Evolutionary conservation across 23 tunicate genomes (phyloP).

Genomic region (Trididemnum clinides): DNA sequence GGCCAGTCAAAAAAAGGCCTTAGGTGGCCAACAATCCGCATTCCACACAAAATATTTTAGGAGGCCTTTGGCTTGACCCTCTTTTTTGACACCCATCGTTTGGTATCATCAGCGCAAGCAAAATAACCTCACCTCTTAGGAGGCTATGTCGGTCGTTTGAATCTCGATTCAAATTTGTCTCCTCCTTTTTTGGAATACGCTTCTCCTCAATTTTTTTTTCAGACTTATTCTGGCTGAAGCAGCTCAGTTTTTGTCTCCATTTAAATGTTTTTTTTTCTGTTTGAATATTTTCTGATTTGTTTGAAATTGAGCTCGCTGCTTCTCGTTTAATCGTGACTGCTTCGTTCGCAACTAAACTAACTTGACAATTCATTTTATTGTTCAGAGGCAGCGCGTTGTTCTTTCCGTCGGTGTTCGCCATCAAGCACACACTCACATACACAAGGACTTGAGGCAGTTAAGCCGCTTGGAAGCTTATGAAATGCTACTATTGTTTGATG

Average conservation of each 20-base stretch:
- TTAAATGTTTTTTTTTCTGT: neutral
- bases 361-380: too few species aligned
- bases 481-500: neutral
- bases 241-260: conserved; percentile 10
- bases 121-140: neutral
- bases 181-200: neutral
- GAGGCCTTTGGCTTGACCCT: too few species aligned
- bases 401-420: neutral
- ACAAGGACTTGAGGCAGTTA: neutral
- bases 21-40: too few species aligned
- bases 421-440: neutral
- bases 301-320: neutral
- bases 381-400: too few species aligned
- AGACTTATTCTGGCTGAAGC: neutral
- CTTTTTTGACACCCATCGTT: too few species aligned
- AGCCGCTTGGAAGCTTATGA: neutral
- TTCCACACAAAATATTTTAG: too few species aligned
- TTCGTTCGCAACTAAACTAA: too few species aligned
- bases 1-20: too few species aligned
- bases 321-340: neutral
- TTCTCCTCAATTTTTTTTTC: neutral
- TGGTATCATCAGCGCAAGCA: neutral
- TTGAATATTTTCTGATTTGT: neutral
- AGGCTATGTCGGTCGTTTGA: neutral
- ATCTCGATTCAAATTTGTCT: neutral